Conservation (phyloP, 1,140 invertebrate species). For the Magallana angulata region DNA sequence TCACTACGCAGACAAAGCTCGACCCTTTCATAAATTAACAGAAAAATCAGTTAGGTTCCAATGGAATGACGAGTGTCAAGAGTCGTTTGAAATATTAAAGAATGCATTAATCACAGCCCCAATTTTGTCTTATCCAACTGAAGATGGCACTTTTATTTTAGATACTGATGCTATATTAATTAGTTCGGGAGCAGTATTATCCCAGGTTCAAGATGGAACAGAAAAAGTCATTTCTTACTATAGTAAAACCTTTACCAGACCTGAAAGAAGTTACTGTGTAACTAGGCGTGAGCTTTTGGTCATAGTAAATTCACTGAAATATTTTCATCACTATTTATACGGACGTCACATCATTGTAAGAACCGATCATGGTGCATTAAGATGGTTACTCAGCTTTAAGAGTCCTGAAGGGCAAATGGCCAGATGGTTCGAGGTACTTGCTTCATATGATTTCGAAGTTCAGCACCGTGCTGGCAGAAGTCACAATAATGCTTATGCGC, state of each 20-base stretch:
- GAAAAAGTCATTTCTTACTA: conserved; percentile 9
- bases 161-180: background rate
- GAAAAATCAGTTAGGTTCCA: conserved; percentile 48
- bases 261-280: background rate
- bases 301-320: conserved; percentile 18
- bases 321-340: conserved; percentile 32
- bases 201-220: background rate
- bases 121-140: conserved; percentile 53
- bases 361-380: conserved; percentile 30
- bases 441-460: no score
- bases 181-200: background rate
- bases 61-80: conserved; percentile 55
- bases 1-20: conserved; percentile 51
- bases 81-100: background rate
- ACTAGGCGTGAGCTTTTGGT: conserved; percentile 43
- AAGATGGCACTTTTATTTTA: background rate
- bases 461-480: no score
- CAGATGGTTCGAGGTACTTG: background rate
- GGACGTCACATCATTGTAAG: background rate
- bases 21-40: conserved; percentile 56
- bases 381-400: conserved; percentile 27
- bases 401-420: conserved; percentile 40
- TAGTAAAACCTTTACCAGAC: background rate
- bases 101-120: conserved; percentile 50
- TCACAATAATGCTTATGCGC: no score